phyloP scores from a whole-genome alignment of 2,113 vertebrate species.

The Heterochromis multidens region DNA sequence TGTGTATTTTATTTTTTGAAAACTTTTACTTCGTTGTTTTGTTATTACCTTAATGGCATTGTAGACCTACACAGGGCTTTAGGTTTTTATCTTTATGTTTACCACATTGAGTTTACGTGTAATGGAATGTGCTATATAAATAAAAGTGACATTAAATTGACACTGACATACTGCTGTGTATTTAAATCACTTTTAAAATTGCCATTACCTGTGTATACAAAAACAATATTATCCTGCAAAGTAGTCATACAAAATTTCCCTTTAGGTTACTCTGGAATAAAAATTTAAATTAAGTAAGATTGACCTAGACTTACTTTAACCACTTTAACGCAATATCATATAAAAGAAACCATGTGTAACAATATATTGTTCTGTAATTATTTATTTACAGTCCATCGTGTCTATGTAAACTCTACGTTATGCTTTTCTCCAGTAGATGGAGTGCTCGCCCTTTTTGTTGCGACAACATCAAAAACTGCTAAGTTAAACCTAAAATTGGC shows the following conservation, averaged over 20 bases:
- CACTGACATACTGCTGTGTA: not conserved
- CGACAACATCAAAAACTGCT: not conserved
- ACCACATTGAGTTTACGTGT: not conserved
- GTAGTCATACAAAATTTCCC: not conserved
- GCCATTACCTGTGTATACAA: not conserved
- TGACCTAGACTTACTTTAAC: not conserved
- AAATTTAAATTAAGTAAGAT: not conserved
- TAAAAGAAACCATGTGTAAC: not conserved
- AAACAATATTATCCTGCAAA: not conserved
- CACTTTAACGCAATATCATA: not conserved
- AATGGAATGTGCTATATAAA: not conserved
- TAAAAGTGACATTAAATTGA: not conserved
- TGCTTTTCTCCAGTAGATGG: constrained; percentile 41
- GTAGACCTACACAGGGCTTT: not conserved
- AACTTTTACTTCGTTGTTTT: not conserved
- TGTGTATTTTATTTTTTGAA: not conserved
- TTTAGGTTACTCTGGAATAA: not conserved
- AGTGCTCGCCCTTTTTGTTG: not conserved
- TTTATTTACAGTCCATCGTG: not conserved
- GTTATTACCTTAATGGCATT: not conserved
- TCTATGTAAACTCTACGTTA: not conserved
- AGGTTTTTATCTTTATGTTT: not conserved
- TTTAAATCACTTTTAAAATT: not conserved
- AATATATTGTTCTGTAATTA: no score
- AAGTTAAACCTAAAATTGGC: not conserved